These are phyloP conservation scores for Rotaria macrura DNA, from an alignment of 2,888 invertebrate genomes.

Conservation along the genomic window DNA sequence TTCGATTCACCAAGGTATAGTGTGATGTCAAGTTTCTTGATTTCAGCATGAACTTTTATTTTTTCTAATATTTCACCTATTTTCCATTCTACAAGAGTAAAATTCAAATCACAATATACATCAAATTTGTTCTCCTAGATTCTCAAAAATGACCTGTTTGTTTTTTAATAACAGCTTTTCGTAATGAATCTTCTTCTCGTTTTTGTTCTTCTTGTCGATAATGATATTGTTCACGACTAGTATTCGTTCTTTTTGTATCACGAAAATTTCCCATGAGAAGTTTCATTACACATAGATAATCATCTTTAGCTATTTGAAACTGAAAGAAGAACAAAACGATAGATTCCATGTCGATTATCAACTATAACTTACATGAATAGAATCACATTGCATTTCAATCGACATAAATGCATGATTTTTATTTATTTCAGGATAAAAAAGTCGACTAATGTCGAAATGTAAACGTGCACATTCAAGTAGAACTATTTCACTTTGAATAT, in stretches of 20 bases:
- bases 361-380: not conserved
- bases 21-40: not conserved
- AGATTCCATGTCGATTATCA: too few species aligned
- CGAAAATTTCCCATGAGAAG: not conserved
- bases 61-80: not conserved
- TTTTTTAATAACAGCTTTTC: not conserved
- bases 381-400: not conserved
- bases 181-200: not conserved
- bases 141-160: not conserved
- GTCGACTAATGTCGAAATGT: not conserved
- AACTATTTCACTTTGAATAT: not conserved
- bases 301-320: not conserved
- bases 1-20: not conserved
- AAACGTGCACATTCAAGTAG: slow-evolving; percentile 20
- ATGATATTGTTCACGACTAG: not conserved
- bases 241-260: not conserved
- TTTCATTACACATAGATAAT: not conserved
- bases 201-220: not conserved
- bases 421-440: slow-evolving; percentile 6
- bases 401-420: not conserved
- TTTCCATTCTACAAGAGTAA: too few species aligned
- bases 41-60: not conserved
- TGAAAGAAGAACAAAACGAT: not conserved
- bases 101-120: too few species aligned
- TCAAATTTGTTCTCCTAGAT: too few species aligned